A percentile compares a stretch with the other conserved stretches of the same genome.
Conservation (phyloP, 2,113 vertebrate genomes). For the Gymnocephalus cernua region DNA sequence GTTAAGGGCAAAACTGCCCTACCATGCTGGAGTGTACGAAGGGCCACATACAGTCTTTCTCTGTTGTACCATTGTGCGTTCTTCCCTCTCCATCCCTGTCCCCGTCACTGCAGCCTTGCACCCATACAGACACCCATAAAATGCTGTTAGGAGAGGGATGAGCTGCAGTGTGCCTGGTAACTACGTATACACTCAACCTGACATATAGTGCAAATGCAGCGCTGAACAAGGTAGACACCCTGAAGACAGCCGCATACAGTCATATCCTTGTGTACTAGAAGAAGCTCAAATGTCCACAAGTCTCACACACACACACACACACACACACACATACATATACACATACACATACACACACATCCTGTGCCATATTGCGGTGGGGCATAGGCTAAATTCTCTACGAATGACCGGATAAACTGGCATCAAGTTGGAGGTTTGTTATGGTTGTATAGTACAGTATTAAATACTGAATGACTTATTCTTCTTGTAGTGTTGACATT, state of each 20-base stretch:
- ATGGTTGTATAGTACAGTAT: slow-evolving; percentile 23
- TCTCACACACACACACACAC: background rate
- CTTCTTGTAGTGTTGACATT: slow-evolving; percentile 37
- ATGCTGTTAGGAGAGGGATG: slow-evolving; percentile 71
- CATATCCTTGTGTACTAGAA: slow-evolving; percentile 21
- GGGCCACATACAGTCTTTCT: slow-evolving; percentile 39
- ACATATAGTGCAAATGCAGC: slow-evolving; percentile 47
- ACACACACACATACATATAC: background rate
- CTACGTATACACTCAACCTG: slow-evolving; percentile 43
- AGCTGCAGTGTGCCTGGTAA: slow-evolving; percentile 67
- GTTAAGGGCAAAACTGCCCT: slow-evolving; percentile 72
- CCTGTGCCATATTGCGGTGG: slow-evolving; percentile 59
- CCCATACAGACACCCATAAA: slow-evolving; percentile 78
- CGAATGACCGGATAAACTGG: slow-evolving; percentile 38
- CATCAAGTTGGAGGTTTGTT: slow-evolving; percentile 46
- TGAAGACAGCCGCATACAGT: slow-evolving; percentile 32
- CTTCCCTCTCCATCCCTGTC: slow-evolving; percentile 46
- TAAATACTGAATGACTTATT: slow-evolving; percentile 37
- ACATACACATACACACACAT: slow-evolving; percentile 45
- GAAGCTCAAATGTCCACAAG: slow-evolving; percentile 19
- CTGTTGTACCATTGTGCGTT: slow-evolving; percentile 32
- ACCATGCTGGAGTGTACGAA: slow-evolving; percentile 42
- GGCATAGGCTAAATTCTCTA: slow-evolving; percentile 56
- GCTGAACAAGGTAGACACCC: slow-evolving; percentile 44
- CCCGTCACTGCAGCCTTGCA: slow-evolving; percentile 71